These are phyloP conservation scores for Hoplostethus mediterraneus DNA, from an alignment of 2,797 vertebrate species.

Conservation along the genomic window DNA sequence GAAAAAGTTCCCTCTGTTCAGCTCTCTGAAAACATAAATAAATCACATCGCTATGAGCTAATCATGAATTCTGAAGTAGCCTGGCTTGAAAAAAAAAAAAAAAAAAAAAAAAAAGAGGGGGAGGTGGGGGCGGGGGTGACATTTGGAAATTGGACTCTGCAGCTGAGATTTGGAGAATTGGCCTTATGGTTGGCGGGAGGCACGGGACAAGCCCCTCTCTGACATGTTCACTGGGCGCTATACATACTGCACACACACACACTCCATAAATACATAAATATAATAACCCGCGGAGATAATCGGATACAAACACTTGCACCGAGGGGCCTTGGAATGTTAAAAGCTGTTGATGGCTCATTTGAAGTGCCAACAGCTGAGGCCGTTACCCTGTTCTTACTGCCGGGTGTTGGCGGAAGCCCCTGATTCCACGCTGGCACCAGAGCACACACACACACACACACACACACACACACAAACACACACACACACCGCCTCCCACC, in stretches of 20 bases:
- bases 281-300: conserved; percentile 66
- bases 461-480: no score
- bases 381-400: conserved; percentile 66
- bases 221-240: conserved; percentile 61
- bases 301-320: conserved; percentile 62
- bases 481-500: conserved; percentile 67
- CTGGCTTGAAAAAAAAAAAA: conserved; percentile 49
- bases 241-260: conserved; percentile 20
- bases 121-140: conserved; percentile 56
- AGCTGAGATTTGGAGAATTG: conserved; percentile 70
- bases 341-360: conserved; percentile 84
- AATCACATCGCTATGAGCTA: conserved; percentile 85
- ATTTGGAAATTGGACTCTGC: conserved; percentile 68
- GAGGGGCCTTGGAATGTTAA: conserved; percentile 71
- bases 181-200: conserved; percentile 63
- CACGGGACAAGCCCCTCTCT: conserved; percentile 49
- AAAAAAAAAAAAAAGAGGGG: conserved; percentile 34
- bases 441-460: conserved; percentile 76
- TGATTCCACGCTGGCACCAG: conserved; percentile 81
- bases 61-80: conserved; percentile 81
- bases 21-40: conserved; percentile 85
- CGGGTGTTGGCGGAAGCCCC: conserved; percentile 73
- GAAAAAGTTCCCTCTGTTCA: conserved; percentile 83
- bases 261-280: conserved; percentile 45
- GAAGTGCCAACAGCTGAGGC: conserved; percentile 84